Percentiles rank a stretch among this genome's conserved stretches.
Conservation (phyloP, 2,888 invertebrate species). For the Tridacna gigas region DNA sequence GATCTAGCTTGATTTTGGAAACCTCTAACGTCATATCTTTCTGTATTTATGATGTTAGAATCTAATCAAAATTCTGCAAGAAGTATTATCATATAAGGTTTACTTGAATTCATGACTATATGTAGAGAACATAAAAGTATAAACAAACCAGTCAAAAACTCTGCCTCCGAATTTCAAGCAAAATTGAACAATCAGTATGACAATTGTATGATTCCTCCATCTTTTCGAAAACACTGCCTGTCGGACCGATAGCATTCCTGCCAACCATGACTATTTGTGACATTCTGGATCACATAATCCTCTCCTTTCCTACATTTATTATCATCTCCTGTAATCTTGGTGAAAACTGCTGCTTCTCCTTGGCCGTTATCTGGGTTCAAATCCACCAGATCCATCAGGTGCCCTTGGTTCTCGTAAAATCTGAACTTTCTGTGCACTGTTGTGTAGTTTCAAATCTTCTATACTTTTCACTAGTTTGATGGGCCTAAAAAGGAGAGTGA, state of each 20-base stretch:
- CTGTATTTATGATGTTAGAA: no score
- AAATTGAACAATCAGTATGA: not conserved
- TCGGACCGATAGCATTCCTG: not conserved
- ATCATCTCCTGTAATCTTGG: not conserved
- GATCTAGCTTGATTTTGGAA: no score
- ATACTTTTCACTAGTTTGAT: conserved; percentile 53
- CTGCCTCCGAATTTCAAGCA: not conserved
- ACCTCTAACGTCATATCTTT: no score
- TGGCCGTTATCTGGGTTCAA: conserved; percentile 71
- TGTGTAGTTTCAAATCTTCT: conserved; percentile 45
- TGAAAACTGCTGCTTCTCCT: not conserved
- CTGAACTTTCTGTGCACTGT: conserved; percentile 58
- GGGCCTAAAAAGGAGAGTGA: conserved; percentile 39
- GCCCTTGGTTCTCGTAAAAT: conserved; percentile 76
- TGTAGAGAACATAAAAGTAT: no score
- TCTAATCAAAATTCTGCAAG: no score
- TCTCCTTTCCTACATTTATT: not conserved
- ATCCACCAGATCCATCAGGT: conserved; percentile 77
- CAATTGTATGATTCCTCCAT: not conserved
- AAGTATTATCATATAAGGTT: no score
- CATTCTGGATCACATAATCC: not conserved
- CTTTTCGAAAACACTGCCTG: not conserved
- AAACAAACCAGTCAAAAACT: no score
- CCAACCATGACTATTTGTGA: not conserved
- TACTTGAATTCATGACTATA: no score